Evolutionary conservation across 2,888 invertebrate genomes (phyloP).

Genomic region (Mythimna pallens): DNA sequence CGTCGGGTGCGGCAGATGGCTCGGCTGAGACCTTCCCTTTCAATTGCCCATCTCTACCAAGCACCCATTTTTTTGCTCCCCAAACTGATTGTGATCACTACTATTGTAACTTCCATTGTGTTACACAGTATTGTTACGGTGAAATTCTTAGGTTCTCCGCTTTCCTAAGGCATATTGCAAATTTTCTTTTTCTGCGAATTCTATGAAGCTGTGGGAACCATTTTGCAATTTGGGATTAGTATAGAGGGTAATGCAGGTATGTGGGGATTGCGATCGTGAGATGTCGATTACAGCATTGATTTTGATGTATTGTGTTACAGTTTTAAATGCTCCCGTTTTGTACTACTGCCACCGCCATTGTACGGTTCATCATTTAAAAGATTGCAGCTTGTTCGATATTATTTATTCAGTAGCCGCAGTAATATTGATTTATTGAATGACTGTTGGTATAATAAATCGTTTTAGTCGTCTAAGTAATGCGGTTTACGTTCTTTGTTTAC

Average conservation of each 20-base stretch:
- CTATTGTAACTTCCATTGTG: slow-evolving; percentile 83
- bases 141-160: slow-evolving; percentile 79
- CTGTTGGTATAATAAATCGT: slow-evolving; percentile 32
- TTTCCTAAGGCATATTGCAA: slow-evolving; percentile 82
- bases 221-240: slow-evolving; percentile 76
- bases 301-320: slow-evolving; percentile 63
- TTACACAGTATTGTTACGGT: slow-evolving; percentile 78
- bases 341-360: slow-evolving; percentile 32
- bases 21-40: slow-evolving; percentile 80
- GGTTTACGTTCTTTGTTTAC: slow-evolving; percentile 6
- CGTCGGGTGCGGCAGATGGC: slow-evolving; percentile 87
- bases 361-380: slow-evolving; percentile 48
- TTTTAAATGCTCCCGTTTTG: slow-evolving; percentile 56
- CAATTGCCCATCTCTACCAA: slow-evolving; percentile 84
- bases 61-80: slow-evolving; percentile 79
- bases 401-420: slow-evolving; percentile 50
- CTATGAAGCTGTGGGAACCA: slow-evolving; percentile 82
- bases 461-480: slow-evolving; percentile 21
- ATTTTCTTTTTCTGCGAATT: slow-evolving; percentile 78
- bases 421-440: slow-evolving; percentile 57
- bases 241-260: slow-evolving; percentile 68
- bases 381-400: slow-evolving; percentile 44
- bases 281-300: slow-evolving; percentile 61
- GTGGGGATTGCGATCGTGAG: slow-evolving; percentile 49
- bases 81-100: slow-evolving; percentile 85